A percentile compares a stretch with the other conserved stretches of the same genome.
phyloP scores from a whole-genome alignment of 37 sponge, comb jelly and placozoan species.

The Oscarella lobularis region DNA sequence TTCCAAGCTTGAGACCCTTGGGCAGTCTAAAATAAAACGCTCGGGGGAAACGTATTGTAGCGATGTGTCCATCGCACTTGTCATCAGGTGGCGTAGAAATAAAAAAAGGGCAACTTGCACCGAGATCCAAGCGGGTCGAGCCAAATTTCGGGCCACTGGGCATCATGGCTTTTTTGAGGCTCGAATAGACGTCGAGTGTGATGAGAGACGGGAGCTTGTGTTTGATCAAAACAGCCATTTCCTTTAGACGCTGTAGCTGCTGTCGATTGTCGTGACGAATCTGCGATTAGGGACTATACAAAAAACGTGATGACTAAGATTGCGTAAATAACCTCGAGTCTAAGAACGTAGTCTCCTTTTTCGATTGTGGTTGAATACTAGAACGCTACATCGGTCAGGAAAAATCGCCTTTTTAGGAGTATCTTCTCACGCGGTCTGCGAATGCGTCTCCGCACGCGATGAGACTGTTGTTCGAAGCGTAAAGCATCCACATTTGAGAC shows the following conservation, averaged over 20 bases:
- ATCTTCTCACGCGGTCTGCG: conserved; percentile 16
- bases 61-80: conserved; percentile 28
- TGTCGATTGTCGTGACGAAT: conserved; percentile 24
- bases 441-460: conserved; percentile 69
- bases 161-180: conserved; percentile 7
- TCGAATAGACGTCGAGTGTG: conserved; percentile 19
- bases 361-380: conserved; percentile 46
- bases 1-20: conserved; percentile 25
- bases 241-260: conserved; percentile 38
- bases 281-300: conserved; percentile 15
- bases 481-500: conserved; percentile 85
- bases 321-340: conserved; percentile 46
- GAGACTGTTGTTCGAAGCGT: conserved; percentile 49
- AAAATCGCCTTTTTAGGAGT: background rate
- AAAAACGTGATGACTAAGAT: background rate
- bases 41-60: background rate
- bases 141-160: conserved; percentile 14
- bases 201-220: conserved; percentile 36
- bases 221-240: conserved; percentile 37
- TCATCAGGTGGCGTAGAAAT: conserved; percentile 37
- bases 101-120: conserved; percentile 24
- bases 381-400: background rate
- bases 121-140: conserved; percentile 12
- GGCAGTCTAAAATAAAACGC: conserved; percentile 12
- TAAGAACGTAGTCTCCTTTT: conserved; percentile 49